A percentile compares a stretch with the other conserved stretches of the same genome.
Conservation (phyloP, 2,888 invertebrate species). For the Lithophane socia region DNA sequence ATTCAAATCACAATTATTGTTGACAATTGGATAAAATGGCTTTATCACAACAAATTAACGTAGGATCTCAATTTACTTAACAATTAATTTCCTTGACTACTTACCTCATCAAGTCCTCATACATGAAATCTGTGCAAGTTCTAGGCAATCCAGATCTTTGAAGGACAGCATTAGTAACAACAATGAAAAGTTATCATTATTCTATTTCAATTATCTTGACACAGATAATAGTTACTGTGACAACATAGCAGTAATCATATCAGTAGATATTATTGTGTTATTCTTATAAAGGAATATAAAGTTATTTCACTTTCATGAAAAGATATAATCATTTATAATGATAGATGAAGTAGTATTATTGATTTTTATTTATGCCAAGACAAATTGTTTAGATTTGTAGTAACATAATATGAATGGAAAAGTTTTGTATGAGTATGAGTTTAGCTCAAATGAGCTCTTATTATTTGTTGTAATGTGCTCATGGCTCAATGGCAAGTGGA, state of each 20-base stretch:
- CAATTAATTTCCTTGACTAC: background rate
- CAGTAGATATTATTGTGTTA: conserved; percentile 30
- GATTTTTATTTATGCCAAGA: conserved; percentile 22
- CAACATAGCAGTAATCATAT: background rate
- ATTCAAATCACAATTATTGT: background rate
- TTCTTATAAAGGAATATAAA: background rate
- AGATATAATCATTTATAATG: background rate
- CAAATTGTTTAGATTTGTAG: background rate
- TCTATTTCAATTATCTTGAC: background rate
- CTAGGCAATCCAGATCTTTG: background rate
- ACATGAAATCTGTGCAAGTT: background rate
- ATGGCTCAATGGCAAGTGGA: background rate
- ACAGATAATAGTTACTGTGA: conserved; percentile 8
- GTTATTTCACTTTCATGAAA: conserved; percentile 12
- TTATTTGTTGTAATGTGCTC: background rate
- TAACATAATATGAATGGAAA: background rate
- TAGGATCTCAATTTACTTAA: background rate
- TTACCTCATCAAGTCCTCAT: background rate
- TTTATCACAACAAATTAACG: background rate
- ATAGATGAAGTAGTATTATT: conserved; percentile 13
- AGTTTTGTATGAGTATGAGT: background rate
- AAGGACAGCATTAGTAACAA: background rate
- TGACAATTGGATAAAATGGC: no score
- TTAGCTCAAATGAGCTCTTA: background rate
- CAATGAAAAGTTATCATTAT: background rate